phyloP scores from a whole-genome alignment of 2,888 invertebrate species.

The Nephrocerus scutellatus region DNA sequence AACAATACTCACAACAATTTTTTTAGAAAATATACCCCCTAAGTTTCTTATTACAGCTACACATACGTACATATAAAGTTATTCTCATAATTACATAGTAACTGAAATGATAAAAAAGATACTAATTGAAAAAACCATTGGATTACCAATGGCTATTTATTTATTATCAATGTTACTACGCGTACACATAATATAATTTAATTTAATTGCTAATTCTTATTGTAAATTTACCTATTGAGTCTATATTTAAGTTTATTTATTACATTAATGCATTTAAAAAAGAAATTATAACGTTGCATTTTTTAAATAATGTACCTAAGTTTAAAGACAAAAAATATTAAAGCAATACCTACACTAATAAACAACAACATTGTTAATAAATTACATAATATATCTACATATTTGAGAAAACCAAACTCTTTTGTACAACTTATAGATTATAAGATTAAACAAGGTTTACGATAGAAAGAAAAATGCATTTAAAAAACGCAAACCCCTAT shows the following conservation, averaged over 20 bases:
- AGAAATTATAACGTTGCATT: conserved; percentile 10
- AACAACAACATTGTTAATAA: conserved; percentile 13
- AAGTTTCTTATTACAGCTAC: conserved; percentile 19
- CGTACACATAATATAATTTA: no score
- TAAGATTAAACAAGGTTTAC: conserved; percentile 15
- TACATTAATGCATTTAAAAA: conserved; percentile 8
- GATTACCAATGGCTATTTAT: no score
- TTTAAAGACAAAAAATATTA: conserved; percentile 23
- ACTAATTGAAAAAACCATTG: no score
- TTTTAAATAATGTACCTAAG: conserved; percentile 23
- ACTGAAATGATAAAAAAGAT: conserved; percentile 14
- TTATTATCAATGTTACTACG: no score
- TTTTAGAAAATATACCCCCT: conserved; percentile 19
- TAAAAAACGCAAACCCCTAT: conserved; percentile 2
- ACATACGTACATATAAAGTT: conserved; percentile 18
- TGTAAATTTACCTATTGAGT: conserved; percentile 1
- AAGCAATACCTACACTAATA: conserved; percentile 24
- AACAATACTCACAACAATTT: conserved; percentile 22
- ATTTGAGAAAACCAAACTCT: conserved; percentile 12
- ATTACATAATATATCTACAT: conserved; percentile 8
- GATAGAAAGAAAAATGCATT: not conserved
- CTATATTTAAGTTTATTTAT: conserved; percentile 4
- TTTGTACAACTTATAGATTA: conserved; percentile 19
- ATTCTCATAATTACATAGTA: conserved; percentile 14
- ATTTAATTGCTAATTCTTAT: conserved; percentile 16